A percentile compares a stretch with the other conserved stretches of the same genome.
These are phyloP conservation scores for Lordiphosa collinella DNA, from an alignment of 1,140 invertebrate species.

Conservation along the genomic window DNA sequence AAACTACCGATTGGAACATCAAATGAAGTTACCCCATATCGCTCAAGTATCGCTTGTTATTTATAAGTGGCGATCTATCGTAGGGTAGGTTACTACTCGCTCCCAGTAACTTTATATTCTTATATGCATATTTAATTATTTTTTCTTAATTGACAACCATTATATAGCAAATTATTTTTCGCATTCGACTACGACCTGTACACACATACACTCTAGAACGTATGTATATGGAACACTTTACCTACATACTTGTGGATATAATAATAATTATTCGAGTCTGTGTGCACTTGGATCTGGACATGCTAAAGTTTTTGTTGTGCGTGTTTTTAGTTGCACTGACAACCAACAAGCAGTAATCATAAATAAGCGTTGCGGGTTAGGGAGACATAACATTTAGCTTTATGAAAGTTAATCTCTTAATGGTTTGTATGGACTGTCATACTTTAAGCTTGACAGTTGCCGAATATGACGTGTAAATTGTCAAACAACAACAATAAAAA, in stretches of 20 bases:
- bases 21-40: too few relatives aligned
- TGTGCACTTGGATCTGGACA: conserved; percentile 8
- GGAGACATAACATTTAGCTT: conserved; percentile 5
- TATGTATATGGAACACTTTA: not conserved
- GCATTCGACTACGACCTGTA: conserved; percentile 2
- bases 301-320: conserved; percentile 23
- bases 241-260: too few relatives aligned
- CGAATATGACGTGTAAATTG: conserved; percentile 29
- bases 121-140: conserved; percentile 25
- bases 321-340: conserved; percentile 22
- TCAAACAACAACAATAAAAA: not conserved
- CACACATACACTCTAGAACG: conserved; percentile 1
- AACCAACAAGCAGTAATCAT: conserved; percentile 1
- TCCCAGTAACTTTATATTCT: not conserved
- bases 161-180: conserved; percentile 30
- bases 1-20: too few relatives aligned
- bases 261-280: not conserved
- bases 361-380: conserved; percentile 1
- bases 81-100: too few relatives aligned
- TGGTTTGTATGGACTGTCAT: conserved; percentile 29
- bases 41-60: too few relatives aligned
- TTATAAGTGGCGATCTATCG: too few relatives aligned
- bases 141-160: conserved; percentile 47
- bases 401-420: conserved; percentile 14
- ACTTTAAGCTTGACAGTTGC: conserved; percentile 21